Evolutionary conservation across 2,113 vertebrate genomes (phyloP), one percentile per base, ranked within the genome.

Genomic region (Callaeas wilsoni): DNA sequence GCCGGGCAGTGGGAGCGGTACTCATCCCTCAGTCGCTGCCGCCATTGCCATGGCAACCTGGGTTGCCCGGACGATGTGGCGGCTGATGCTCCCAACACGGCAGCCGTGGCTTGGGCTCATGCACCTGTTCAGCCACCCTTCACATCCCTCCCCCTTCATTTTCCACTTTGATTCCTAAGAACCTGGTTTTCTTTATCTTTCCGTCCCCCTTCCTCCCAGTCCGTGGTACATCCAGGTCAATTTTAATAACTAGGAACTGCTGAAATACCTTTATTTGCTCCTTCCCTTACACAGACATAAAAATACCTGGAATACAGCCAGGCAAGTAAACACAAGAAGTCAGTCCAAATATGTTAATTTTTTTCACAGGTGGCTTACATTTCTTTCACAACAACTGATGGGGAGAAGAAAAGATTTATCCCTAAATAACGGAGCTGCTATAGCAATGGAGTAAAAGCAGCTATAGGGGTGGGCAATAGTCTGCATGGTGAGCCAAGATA

Each of bases 11-110:
- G 14, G 79, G 32, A 63, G 95, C 67, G 77, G 97, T 96, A 96
- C 97, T 97, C 90, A 16, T 92, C 96, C 95, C 41, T 85, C 16
- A 68, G 96, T 63, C 6, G 13, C 26, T 35, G 41, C 98, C 21
- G 52, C 98, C 59, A n/a, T 98, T n/a, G 33, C 98, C 94, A 97
- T 97, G 97, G 98, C 96, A 98, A 98, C 98, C 27, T 32, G 23
- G 97, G 97, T 97, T 98, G 97, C 97, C 97, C 63, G 14, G 98
- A 96, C 95, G 59, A 98, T 97, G 90, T 7, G 27, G 85, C 21
- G 5, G 93, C 87, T 80, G 86, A 89, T 87, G 63, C 86, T 75
- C 94, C 44, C 92, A 93, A 71, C 64, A 81, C 83, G 6, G 95
- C 16, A 29, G 89, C 64, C 5, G 7, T 26, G 23, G 76, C 94